A percentile compares a stretch with the other conserved stretches of the same genome.
These are phyloP conservation scores for Belgica antarctica DNA, from an alignment of 2,888 invertebrate genomes.

Conservation along the genomic window DNA sequence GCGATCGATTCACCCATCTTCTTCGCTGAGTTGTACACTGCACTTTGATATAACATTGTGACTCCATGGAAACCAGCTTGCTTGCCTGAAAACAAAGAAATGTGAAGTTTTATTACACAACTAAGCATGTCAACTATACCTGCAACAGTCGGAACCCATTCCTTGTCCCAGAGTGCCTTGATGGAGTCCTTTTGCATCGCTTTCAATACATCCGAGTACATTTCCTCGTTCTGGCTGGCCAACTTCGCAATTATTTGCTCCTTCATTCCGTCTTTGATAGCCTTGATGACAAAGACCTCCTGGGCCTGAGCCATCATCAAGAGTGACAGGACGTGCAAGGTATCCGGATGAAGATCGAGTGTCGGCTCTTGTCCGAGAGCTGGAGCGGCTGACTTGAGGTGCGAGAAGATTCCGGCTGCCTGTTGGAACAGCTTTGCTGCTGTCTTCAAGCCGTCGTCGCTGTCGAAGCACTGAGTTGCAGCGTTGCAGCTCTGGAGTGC, in stretches of 20 bases:
- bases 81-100: too few relatives aligned
- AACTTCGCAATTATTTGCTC: conserved; percentile 88
- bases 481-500: conserved; percentile 89
- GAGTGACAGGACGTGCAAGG: conserved; percentile 77
- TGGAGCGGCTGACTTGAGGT: conserved; percentile 78
- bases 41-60: conserved; percentile 84
- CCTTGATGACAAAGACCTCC: conserved; percentile 94
- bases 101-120: conserved; percentile 2
- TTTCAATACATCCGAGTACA: conserved; percentile 87
- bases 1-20: conserved; percentile 88
- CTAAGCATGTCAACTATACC: conserved; percentile 44
- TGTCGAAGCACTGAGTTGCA: conserved; percentile 77
- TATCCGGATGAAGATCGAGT: conserved; percentile 90
- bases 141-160: conserved; percentile 73
- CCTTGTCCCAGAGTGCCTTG: conserved; percentile 83
- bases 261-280: conserved; percentile 91
- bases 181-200: conserved; percentile 81
- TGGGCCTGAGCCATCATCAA: conserved; percentile 98
- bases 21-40: conserved; percentile 74
- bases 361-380: conserved; percentile 94
- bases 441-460: conserved; percentile 88
- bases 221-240: conserved; percentile 87
- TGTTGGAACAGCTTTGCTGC: conserved; percentile 92
- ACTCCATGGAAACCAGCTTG: conserved; percentile 85
- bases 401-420: conserved; percentile 83